Base-by-base conservation (phyloP, 2,113 vertebrate genomes). In the Bubo scandiacus region DNA sequence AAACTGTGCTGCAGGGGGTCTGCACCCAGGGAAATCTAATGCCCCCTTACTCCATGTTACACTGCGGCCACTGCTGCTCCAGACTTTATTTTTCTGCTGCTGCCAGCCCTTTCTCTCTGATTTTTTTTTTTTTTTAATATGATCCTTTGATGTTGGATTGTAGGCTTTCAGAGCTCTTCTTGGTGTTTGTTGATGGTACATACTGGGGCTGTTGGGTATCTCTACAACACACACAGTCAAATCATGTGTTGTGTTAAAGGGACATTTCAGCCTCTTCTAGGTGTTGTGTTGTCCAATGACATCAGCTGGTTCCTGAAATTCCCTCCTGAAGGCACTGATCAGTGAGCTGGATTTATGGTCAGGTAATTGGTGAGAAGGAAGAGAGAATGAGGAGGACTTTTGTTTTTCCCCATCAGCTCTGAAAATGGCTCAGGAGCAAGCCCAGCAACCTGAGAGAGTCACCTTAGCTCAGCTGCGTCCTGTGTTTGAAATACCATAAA, bases 31-130 rank as follows among this genome's bases (percentile, higher is more conserved):
- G 66, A n/a, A 62, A 61, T 38, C 25, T 32, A 15, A 32, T 2
- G 3, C 9, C 40, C 29, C 1, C 17, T 26, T 25, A 47, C 23
- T 21, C 21, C 6, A 9, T 0, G 0, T 77, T 43, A 49, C 11
- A 3, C 54, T 26, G 26, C 6, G 14, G 32, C 40, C 11, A 5
- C 25, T 32, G 55, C 30, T 82, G 29, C 43, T 36, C 25, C 15
- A 30, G 55, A 32, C 54, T 34, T 57, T 23, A 9, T 42, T 52
- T 38, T 71, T 36, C 42, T 34, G 30, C 26, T 65, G 26, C 43
- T 3, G 2, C 7, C 21, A 54, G 47, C 26, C 34, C 26, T 42
- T 73, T 45, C 29, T 49, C 13, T 47, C 29, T 52, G 15, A 12
- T 27, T 61, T 34, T 38, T 38, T 38, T 38, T 32, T 45, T 67